These are phyloP conservation scores for Tiliacea citrago DNA, from an alignment of 2,888 invertebrate genomes.

Conservation along the genomic window DNA sequence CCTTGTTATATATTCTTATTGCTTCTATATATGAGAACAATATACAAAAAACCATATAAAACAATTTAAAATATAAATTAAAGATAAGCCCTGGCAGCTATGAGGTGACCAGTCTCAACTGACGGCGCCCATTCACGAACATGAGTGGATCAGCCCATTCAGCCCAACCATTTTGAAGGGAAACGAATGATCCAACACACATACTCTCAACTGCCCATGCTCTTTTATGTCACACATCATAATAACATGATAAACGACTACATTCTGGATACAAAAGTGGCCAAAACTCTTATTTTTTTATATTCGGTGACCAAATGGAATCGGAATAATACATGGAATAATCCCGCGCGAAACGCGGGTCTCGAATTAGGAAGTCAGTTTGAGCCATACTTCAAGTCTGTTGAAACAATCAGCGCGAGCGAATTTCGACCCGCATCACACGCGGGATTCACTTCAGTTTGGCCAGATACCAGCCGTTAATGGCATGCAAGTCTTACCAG, in stretches of 20 bases:
- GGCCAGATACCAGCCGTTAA: too few relatives aligned
- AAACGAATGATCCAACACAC: too few relatives aligned
- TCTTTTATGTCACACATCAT: not conserved
- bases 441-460: not conserved
- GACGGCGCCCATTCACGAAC: not conserved
- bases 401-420: too few relatives aligned
- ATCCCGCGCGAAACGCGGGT: not conserved
- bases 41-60: not conserved
- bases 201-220: not conserved
- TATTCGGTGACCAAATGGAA: not conserved
- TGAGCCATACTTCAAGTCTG: not conserved
- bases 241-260: not conserved
- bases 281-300: not conserved
- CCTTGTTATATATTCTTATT: too few relatives aligned
- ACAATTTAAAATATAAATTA: not conserved
- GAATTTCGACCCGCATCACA: not conserved
- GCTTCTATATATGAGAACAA: too few relatives aligned
- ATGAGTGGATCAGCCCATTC: not conserved
- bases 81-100: not conserved
- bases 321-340: not conserved
- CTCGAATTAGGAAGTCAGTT: not conserved
- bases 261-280: not conserved
- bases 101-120: not conserved
- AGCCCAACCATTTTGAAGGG: not conserved
- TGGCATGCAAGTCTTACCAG: slow-evolving; percentile 76